Percentiles rank a stretch among this genome's conserved stretches.
Evolutionary conservation across 1,140 invertebrate species (phyloP).

Genomic region (Drosophila subobscura): DNA sequence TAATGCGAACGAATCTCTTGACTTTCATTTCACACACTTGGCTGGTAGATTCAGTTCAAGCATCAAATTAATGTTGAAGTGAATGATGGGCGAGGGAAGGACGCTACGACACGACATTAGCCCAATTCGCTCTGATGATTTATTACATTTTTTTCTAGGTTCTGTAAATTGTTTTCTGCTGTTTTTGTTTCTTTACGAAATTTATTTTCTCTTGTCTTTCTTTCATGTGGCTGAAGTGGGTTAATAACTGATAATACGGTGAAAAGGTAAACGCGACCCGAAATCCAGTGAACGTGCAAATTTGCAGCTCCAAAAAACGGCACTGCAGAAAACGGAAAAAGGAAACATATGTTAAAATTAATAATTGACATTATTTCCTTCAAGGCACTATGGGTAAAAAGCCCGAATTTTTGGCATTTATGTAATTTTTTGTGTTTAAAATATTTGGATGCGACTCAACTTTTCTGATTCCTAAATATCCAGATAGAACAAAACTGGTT

Average conservation of each 20-base stretch:
- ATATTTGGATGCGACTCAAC: too few species aligned
- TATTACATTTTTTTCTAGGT: slow-evolving; percentile 74
- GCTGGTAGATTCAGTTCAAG: slow-evolving; percentile 15
- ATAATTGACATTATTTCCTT: background rate
- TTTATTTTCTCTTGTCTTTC: slow-evolving; percentile 57
- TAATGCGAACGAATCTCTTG: slow-evolving; percentile 29
- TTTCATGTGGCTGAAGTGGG: slow-evolving; percentile 63
- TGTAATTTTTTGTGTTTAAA: too few species aligned
- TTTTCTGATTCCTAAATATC: too few species aligned
- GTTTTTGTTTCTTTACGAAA: slow-evolving; percentile 17
- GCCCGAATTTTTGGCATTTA: too few species aligned
- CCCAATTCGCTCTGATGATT: slow-evolving; percentile 75
- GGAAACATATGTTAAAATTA: slow-evolving; percentile 1
- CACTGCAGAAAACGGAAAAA: slow-evolving; percentile 13
- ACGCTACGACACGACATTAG: slow-evolving; percentile 52
- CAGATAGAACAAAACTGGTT: too few species aligned
- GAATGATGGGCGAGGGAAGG: background rate
- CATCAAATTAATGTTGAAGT: slow-evolving; percentile 33
- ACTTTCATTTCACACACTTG: slow-evolving; percentile 46
- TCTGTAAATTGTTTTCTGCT: slow-evolving; percentile 66
- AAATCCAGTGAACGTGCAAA: slow-evolving; percentile 49
- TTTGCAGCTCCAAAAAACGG: slow-evolving; percentile 35
- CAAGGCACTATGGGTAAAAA: too few species aligned
- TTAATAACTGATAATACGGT: slow-evolving; percentile 76
- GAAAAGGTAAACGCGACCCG: slow-evolving; percentile 64